Percentiles rank a stretch among this genome's conserved stretches.
phyloP scores from a whole-genome alignment of 2,797 vertebrate genomes.

The Morus bassanus region DNA sequence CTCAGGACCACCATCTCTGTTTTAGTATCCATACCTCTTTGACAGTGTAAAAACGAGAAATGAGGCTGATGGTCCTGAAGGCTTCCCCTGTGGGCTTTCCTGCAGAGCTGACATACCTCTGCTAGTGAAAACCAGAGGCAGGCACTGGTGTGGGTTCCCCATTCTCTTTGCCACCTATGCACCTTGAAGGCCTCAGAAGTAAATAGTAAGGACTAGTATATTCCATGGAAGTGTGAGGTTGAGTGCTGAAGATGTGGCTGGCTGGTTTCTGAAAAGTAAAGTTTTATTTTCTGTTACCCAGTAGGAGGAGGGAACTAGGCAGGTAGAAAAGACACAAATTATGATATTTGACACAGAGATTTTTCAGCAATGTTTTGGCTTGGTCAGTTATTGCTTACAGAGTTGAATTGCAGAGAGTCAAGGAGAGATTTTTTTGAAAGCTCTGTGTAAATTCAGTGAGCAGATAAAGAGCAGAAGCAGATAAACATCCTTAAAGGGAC shows the following conservation, averaged over 20 bases:
- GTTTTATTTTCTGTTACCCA: neutral
- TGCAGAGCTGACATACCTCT: neutral
- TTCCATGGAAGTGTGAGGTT: neutral
- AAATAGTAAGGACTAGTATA: neutral
- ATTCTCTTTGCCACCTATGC: fast-evolving
- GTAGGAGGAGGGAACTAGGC: neutral
- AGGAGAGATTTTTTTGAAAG: neutral
- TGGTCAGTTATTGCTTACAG: neutral
- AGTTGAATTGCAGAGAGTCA: neutral
- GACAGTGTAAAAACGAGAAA: neutral
- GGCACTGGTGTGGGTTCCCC: neutral
- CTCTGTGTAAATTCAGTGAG: neutral
- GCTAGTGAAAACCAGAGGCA: neutral
- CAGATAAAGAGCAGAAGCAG: neutral
- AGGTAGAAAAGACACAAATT: neutral
- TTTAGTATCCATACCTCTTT: neutral
- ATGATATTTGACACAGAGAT: neutral
- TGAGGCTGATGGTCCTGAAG: neutral
- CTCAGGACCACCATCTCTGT: neutral
- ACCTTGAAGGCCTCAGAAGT: neutral
- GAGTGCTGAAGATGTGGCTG: neutral
- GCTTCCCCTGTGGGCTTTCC: neutral
- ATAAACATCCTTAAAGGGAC: neutral
- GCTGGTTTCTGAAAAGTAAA: neutral
- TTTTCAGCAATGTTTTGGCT: neutral